Conservation (phyloP, 2,113 vertebrate species). For the Fulmarus glacialis region DNA sequence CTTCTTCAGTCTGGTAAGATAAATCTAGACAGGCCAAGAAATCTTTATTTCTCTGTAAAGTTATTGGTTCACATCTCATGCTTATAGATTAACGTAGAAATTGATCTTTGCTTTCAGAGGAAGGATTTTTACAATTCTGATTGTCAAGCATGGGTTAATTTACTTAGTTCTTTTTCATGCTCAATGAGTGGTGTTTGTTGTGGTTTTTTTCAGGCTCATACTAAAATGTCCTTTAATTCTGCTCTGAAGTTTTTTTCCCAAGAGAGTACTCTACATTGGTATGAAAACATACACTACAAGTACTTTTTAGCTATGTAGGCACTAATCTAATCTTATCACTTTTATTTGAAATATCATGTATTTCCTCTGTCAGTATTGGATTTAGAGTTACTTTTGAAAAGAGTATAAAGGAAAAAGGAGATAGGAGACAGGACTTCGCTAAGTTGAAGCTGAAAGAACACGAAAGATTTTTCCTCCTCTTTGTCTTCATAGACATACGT, state of each 20-base stretch:
- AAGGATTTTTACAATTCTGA: constrained; percentile 13
- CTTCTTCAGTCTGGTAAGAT: constrained; percentile 53
- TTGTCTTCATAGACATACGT: background rate
- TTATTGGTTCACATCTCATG: constrained; percentile 43
- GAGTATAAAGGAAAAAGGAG: background rate
- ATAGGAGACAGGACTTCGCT: background rate
- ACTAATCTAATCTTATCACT: background rate
- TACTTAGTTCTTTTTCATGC: background rate
- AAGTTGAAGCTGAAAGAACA: background rate
- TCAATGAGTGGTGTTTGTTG: background rate
- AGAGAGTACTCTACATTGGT: background rate
- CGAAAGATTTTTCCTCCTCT: background rate
- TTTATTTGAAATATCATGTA: background rate
- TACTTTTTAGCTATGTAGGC: background rate
- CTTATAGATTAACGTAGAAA: constrained; percentile 60
- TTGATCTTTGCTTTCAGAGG: constrained; percentile 51
- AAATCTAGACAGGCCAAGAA: constrained; percentile 63
- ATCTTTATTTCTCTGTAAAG: constrained; percentile 67
- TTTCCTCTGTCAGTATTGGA: background rate
- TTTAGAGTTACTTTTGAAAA: background rate
- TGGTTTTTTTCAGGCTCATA: background rate
- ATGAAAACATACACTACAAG: background rate
- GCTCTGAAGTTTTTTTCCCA: background rate
- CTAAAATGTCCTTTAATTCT: background rate
- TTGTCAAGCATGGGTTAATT: background rate